Conservation (phyloP, 2,888 invertebrate species). For the Caenorhabditis parvicauda region DNA sequence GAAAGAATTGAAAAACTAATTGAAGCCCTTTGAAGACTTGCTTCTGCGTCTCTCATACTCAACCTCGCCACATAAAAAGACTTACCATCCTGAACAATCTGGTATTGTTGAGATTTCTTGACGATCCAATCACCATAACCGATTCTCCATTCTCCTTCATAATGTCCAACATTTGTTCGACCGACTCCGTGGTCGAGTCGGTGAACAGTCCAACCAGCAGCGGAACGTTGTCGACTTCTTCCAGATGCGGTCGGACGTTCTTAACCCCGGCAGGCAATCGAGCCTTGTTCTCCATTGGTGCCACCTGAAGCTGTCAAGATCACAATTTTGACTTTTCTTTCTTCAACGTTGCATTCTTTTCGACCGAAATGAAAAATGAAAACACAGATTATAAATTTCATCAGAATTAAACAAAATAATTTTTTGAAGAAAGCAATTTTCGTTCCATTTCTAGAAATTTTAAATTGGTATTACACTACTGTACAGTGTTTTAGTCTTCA, state of each 20-base stretch:
- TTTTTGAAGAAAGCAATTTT: too few relatives aligned
- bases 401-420: too few relatives aligned
- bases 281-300: constrained; percentile 40
- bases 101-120: constrained; percentile 84
- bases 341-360: too few relatives aligned
- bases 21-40: constrained; percentile 73
- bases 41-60: too few relatives aligned
- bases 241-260: constrained; percentile 74
- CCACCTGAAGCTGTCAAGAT: too few relatives aligned
- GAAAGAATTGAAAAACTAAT: constrained; percentile 2
- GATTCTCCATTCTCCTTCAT: constrained; percentile 96
- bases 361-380: too few relatives aligned
- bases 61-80: too few relatives aligned
- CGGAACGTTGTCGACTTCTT: constrained; percentile 88
- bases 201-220: constrained; percentile 93
- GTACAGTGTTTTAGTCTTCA: too few relatives aligned
- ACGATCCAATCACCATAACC: constrained; percentile 82
- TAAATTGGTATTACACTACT: too few relatives aligned
- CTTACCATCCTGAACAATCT: constrained; percentile 81
- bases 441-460: too few relatives aligned
- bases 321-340: too few relatives aligned
- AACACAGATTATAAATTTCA: too few relatives aligned
- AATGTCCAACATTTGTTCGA: constrained; percentile 81
- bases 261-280: constrained; percentile 86
- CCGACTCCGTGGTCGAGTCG: constrained; percentile 89